Evolutionary conservation across 2,113 vertebrate species (phyloP).

Genomic region (Pseudolaguvia tuberculata): DNA sequence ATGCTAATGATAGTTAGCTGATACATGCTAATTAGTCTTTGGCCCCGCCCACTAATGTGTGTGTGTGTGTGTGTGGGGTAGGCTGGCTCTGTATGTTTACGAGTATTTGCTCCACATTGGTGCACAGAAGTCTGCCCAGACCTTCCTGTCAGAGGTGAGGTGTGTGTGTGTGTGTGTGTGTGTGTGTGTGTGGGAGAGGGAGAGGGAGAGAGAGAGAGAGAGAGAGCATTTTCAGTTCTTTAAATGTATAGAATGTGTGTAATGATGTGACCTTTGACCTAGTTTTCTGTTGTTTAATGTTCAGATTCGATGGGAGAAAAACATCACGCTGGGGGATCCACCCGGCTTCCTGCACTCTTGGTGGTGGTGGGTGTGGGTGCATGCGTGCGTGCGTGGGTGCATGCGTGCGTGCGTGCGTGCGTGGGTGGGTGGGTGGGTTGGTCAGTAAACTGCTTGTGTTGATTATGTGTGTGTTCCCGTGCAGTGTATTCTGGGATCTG

Average conservation of each 20-base stretch:
- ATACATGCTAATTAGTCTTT: background rate
- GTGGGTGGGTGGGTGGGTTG: too few relatives aligned
- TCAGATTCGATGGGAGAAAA: slow-evolving; percentile 96
- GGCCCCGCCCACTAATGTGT: background rate
- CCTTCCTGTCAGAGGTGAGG: slow-evolving; percentile 93
- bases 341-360: slow-evolving; percentile 93
- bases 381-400: too few relatives aligned
- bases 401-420: too few relatives aligned
- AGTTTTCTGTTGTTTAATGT: slow-evolving; percentile 13
- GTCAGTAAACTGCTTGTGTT: background rate
- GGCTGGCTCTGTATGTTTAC: slow-evolving; percentile 92
- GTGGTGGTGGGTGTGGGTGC: slow-evolving; percentile 87
- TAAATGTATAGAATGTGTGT: too few relatives aligned
- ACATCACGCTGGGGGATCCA: slow-evolving; percentile 91
- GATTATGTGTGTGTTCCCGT: slow-evolving; percentile 38
- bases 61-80: slow-evolving; percentile 50
- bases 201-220: too few relatives aligned
- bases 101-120: slow-evolving; percentile 97
- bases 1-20: background rate
- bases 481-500: slow-evolving; percentile 98
- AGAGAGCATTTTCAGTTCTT: too few relatives aligned
- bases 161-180: background rate
- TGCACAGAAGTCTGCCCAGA: slow-evolving; percentile 97
- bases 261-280: background rate
- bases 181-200: too few relatives aligned